phyloP scores from a whole-genome alignment of 2,113 vertebrate species.

The Corythoichthys haematopterus region DNA sequence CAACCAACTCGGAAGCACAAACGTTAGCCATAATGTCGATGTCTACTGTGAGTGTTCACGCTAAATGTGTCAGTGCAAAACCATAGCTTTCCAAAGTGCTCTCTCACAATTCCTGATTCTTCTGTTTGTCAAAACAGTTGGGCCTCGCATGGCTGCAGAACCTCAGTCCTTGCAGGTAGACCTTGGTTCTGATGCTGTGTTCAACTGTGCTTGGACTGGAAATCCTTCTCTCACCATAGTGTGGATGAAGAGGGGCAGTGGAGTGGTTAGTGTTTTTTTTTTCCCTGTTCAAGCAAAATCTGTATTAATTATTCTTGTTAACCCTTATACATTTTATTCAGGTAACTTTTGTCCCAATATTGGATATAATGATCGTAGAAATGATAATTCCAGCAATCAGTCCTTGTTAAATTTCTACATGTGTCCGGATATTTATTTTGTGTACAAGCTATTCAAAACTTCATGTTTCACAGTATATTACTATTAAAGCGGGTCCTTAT shows the following conservation, averaged over 20 bases:
- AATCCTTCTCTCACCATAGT: conserved; percentile 97
- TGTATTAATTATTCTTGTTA: neutral
- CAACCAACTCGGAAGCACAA: conserved; percentile 92
- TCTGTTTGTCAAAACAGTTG: conserved; percentile 72
- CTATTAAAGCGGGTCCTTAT: neutral
- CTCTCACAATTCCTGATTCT: neutral
- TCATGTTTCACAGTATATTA: neutral
- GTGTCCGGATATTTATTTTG: neutral
- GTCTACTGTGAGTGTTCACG: conserved; percentile 88
- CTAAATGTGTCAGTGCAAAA: neutral
- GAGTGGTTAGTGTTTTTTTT: conserved; percentile 80
- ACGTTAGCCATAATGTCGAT: conserved; percentile 93
- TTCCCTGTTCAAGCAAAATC: neutral
- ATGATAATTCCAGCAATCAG: neutral
- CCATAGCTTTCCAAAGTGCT: conserved; percentile 6
- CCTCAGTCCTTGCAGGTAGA: conserved; percentile 94
- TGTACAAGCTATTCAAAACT: neutral
- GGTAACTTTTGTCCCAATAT: neutral
- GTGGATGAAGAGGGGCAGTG: conserved; percentile 98
- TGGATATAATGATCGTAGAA: neutral
- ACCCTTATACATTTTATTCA: neutral
- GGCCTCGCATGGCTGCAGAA: conserved; percentile 89
- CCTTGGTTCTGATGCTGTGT: conserved; percentile 87
- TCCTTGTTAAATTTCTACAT: neutral
- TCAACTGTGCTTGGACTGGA: conserved; percentile 96